Evolutionary conservation across 2,797 vertebrate genomes (phyloP), one percentile per base, ranked within the genome.

Genomic region (Tarsius wallacei): DNA sequence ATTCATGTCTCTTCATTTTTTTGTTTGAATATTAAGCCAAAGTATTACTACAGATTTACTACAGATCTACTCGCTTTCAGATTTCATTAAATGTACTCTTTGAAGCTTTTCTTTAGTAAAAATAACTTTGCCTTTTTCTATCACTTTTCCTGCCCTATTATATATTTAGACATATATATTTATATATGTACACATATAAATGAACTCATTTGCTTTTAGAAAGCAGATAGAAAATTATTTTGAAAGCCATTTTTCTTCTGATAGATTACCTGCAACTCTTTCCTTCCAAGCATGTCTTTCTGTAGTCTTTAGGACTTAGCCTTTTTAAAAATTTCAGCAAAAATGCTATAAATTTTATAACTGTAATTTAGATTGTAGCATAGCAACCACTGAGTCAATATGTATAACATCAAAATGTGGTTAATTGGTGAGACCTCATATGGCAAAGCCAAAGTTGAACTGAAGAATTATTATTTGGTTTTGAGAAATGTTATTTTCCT

Each of bases 401-500:
- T 80, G 49, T 63, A 42, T 71, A 91, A 87, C 96, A 86, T 89
- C 66, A 93, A 96, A 91, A 86, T 89, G 33, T 13, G 26, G 42
- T 36, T 89, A 47, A 70, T 77, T 49, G 11, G 26, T 92, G 68
- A 93, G 63, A 93, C 42, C 9, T 88, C 28, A 70, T 78, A 17
- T 86, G 22, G 14, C 68, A 80, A 94, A 97, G 82, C 16, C n/a
- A 76, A 87, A 97, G 36, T 64, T 93, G 77, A 77, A 86, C 13
- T 10, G 74, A 64, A 90, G 85, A 64, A n/a, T 70, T 74, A 15
- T 85, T 82, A 59, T 78, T 94, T 96, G 59, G 15, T 71, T 83
- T 76, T 51, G 64, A 94, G 78, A 96, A 96, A 78, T 90, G 49
- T 15, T n/a, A n/a, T 84, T 91, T 96, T 71, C 77, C 15, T 94